A percentile compares a stretch with the other conserved stretches of the same genome.
Evolutionary conservation across 1,140 invertebrate species (phyloP).

Genomic region (Grapholita molesta): DNA sequence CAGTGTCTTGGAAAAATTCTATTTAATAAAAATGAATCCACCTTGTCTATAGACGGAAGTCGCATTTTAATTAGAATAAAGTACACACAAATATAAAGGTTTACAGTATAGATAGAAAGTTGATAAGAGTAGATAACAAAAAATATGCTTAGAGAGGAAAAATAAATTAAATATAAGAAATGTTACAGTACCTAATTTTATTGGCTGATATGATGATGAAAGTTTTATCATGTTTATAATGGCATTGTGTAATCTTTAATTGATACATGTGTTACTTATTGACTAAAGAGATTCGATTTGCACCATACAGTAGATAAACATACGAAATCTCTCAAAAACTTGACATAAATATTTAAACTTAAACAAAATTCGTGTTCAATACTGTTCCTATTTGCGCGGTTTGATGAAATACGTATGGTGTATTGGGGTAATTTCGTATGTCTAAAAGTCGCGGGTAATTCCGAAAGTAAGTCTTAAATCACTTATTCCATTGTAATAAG

Average conservation of each 20-base stretch:
- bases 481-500: no score
- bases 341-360: neutral
- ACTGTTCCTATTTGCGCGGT: neutral
- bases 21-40: neutral
- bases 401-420: neutral
- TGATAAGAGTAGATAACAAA: no score
- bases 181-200: no score
- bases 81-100: no score
- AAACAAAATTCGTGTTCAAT: neutral
- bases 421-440: no score
- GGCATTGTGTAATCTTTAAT: neutral
- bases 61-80: neutral
- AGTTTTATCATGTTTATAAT: neutral
- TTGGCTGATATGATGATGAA: no score
- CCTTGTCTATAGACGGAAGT: neutral
- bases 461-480: no score
- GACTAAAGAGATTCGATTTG: neutral
- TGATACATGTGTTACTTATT: neutral
- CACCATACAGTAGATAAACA: neutral
- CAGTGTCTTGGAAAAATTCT: neutral
- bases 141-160: no score
- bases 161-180: no score
- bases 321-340: neutral
- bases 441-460: no score
- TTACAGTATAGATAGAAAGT: no score